phyloP scores from a whole-genome alignment of 2,797 vertebrate species.

The Loriculus beryllinus region DNA sequence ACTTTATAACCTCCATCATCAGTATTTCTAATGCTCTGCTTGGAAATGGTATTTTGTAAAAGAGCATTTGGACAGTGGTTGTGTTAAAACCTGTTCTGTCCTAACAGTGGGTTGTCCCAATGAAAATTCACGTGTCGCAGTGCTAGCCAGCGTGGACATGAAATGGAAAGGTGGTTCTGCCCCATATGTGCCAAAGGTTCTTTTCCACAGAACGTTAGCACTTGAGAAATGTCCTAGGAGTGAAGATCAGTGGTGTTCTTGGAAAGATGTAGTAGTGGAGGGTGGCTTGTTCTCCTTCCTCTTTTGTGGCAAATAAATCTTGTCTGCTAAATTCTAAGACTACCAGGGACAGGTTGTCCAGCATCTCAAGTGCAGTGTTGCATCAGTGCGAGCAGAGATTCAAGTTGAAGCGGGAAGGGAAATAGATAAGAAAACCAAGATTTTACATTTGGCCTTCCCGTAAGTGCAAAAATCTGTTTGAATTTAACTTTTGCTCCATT shows the following conservation, averaged over 20 bases:
- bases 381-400: neutral
- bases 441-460: fast-evolving
- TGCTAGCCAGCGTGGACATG: neutral
- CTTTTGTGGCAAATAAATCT: neutral
- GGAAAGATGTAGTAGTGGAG: neutral
- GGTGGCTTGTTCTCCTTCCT: neutral
- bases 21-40: neutral
- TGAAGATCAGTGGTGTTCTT: neutral
- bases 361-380: neutral
- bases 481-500: neutral
- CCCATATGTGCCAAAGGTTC: neutral
- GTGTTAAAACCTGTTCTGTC: neutral
- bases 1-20: neutral
- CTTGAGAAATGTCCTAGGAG: fast-evolving
- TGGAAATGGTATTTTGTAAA: neutral
- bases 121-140: neutral
- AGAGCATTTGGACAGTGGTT: neutral
- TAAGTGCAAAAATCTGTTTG: neutral
- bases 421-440: fast-evolving
- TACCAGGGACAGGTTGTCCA: neutral
- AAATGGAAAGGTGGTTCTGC: neutral
- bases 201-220: neutral
- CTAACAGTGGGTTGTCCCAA: neutral
- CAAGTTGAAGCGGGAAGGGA: neutral
- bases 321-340: neutral